These are phyloP conservation scores for Pachyseris speciosa DNA, from an alignment of 64 coral and sea anemone genomes.

Conservation along the genomic window DNA sequence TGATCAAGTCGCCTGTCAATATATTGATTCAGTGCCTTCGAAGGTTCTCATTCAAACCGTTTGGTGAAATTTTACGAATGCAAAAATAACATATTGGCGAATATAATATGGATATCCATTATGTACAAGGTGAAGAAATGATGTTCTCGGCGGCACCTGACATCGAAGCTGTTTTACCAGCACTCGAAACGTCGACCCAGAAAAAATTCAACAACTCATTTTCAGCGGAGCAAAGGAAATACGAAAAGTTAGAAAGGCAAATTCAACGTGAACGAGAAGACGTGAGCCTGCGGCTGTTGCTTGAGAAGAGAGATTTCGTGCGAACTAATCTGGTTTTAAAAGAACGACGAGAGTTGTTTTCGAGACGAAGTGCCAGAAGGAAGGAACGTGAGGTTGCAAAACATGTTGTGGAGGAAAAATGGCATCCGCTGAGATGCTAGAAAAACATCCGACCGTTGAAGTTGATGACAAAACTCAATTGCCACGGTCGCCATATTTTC, in stretches of 20 bases:
- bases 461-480: neutral
- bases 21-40: too few species aligned
- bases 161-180: conserved; percentile 1
- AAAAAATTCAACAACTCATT: conserved; percentile 25
- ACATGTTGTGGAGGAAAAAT: neutral
- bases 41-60: too few species aligned
- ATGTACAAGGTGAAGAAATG: conserved; percentile 19
- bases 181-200: conserved; percentile 4
- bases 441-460: neutral
- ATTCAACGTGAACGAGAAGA: conserved; percentile 26
- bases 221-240: conserved; percentile 13
- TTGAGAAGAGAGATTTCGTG: conserved; percentile 7
- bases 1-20: too few species aligned
- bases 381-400: neutral
- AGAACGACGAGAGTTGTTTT: neutral
- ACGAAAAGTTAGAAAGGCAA: conserved; percentile 22
- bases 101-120: conserved; percentile 14
- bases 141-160: conserved; percentile 3
- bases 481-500: conserved; percentile 13
- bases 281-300: neutral
- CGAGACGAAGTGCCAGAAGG: neutral
- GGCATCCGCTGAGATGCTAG: neutral
- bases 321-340: conserved; percentile 16
- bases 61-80: neutral
- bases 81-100: neutral